Base-by-base conservation (phyloP, 2,888 invertebrate genomes). In the Dynastes hyllus region DNA sequence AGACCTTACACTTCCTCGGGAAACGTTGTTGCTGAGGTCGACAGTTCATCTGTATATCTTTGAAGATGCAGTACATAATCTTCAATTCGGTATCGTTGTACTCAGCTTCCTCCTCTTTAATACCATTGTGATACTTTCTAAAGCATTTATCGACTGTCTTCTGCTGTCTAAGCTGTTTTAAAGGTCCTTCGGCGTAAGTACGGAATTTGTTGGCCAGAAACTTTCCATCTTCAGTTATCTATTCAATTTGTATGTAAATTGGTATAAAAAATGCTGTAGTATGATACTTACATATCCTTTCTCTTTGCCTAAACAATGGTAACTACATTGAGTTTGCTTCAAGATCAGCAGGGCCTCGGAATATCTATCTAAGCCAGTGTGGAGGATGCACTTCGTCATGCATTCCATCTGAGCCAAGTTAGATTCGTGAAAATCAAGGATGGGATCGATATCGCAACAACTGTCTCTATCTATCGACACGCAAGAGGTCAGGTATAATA, bases 201-300 rank as follows among this genome's bases (percentile, higher is more conserved):
- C 4, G n/a, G 55, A 71, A 71, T 55, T 37, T 9, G 16, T 71
- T 37, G 16, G 22, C 58, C 16, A 71, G 55, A 16, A 71, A 71
- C 1, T 32, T 29, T 32, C 71, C 71, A 32, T 32, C 37, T 6
- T 71, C n/a, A n/a, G 71, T 71, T 32, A 71, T 29, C 71, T 71
- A 37, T n/a, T 16, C 1, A 37, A 37, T 9, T 16, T 8, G 16
- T 37, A 32, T 2, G 16, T n/a, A 16, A 2, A 37, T n/a, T 16
- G n/a, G 0, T 40, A 6, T n/a, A 51, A 6, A n/a, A 0, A 8
- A 45, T n/a, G n/a, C n/a, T 2, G 66, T 22, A 22, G n/a, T 45
- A 45, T 11, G 45, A 45, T 58, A 71, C 71, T 71, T 58, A 71
- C 71, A 37, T 71, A 71, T 55, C 71, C 71, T 71, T 71, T 32